Evolutionary conservation across 2,888 invertebrate genomes (phyloP).

Genomic region (Meiosimyza platycephala): DNA sequence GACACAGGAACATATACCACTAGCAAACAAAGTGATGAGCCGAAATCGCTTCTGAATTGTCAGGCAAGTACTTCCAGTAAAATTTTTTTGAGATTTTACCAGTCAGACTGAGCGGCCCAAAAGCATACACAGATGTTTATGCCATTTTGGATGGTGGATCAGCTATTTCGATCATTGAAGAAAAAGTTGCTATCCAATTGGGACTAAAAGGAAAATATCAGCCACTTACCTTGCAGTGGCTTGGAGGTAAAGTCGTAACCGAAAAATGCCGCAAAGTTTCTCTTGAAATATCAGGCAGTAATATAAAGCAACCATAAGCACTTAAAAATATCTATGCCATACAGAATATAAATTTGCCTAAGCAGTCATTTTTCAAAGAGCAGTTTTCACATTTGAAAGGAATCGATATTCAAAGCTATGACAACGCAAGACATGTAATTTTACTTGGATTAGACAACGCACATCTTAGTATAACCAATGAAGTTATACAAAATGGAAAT

Average conservation of each 20-base stretch:
- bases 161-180: slow-evolving; percentile 34
- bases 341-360: too few relatives aligned
- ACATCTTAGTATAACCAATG: background rate
- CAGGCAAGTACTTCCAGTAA: background rate
- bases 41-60: background rate
- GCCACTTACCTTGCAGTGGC: slow-evolving; percentile 32
- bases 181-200: slow-evolving; percentile 23
- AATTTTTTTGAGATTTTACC: slow-evolving; percentile 39
- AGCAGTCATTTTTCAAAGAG: too few relatives aligned
- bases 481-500: background rate
- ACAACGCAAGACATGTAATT: background rate
- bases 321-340: too few relatives aligned
- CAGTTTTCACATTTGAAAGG: too few relatives aligned
- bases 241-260: background rate
- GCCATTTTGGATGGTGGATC: slow-evolving; percentile 42
- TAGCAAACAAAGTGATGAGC: background rate
- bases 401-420: background rate
- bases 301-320: background rate
- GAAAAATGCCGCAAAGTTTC: background rate
- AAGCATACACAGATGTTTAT: slow-evolving; percentile 4
- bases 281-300: background rate
- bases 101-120: slow-evolving; percentile 29
- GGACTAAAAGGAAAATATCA: slow-evolving; percentile 37
- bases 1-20: background rate
- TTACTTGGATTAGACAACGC: background rate